These are phyloP conservation scores for Drosophila recens DNA, from an alignment of 2,888 invertebrate genomes.

Conservation along the genomic window DNA sequence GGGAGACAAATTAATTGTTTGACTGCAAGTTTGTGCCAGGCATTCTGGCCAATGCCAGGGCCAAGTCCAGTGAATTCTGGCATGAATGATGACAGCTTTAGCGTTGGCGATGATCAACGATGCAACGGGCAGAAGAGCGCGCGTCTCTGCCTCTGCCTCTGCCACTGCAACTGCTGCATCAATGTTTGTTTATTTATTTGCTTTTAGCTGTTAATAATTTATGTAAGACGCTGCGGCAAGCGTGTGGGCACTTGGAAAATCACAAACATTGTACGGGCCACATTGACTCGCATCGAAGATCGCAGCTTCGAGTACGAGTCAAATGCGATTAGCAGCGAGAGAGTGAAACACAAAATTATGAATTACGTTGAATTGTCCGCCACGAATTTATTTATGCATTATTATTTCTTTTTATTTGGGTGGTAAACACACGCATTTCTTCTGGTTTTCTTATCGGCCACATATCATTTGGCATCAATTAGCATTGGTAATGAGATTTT, in stretches of 20 bases:
- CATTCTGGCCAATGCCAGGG: slow-evolving; percentile 60
- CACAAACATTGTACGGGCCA: slow-evolving; percentile 68
- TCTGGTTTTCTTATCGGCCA: slow-evolving; percentile 12
- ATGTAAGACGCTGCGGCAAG: slow-evolving; percentile 71
- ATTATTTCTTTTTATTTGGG: slow-evolving; percentile 17
- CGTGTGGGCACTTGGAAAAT: slow-evolving; percentile 80
- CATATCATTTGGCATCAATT: slow-evolving; percentile 64
- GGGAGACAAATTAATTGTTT: slow-evolving; percentile 61
- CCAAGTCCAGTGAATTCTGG: slow-evolving; percentile 36
- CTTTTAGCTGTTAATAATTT: slow-evolving; percentile 81
- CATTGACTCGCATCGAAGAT: slow-evolving; percentile 6
- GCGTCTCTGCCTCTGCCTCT: not conserved
- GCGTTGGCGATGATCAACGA: slow-evolving; percentile 79
- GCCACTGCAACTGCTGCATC: slow-evolving; percentile 23
- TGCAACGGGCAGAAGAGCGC: slow-evolving; percentile 35
- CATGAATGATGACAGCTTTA: slow-evolving; percentile 74
- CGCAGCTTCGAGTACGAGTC: not conserved
- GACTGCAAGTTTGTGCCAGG: slow-evolving; percentile 30
- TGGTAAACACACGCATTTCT: slow-evolving; percentile 5
- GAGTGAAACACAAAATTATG: slow-evolving; percentile 33
- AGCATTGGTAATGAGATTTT: slow-evolving; percentile 80
- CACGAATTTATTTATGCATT: slow-evolving; percentile 4
- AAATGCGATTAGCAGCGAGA: slow-evolving; percentile 52
- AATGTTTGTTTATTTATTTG: slow-evolving; percentile 80
- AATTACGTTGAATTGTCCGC: slow-evolving; percentile 34